Conservation (phyloP, 1,140 invertebrate genomes). For the Bombus breviceps region DNA sequence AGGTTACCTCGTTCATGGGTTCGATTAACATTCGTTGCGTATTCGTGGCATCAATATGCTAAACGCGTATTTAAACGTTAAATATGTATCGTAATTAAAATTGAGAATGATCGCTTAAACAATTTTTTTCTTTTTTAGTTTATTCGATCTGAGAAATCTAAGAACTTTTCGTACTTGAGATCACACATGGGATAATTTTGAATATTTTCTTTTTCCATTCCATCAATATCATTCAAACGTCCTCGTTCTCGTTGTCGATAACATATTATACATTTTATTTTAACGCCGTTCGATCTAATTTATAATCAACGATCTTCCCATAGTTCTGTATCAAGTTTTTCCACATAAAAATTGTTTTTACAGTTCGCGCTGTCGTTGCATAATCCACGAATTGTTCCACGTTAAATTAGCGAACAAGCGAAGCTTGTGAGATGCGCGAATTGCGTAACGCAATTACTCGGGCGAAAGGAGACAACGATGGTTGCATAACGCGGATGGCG, state of each 20-base stretch:
- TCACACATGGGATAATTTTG: not conserved
- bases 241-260: not conserved
- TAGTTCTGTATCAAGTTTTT: not conserved
- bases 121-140: not conserved
- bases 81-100: not conserved
- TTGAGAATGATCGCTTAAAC: not conserved
- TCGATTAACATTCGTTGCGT: not conserved
- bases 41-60: not conserved
- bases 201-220: not conserved
- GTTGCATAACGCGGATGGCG: slow-evolving; percentile 24
- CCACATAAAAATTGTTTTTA: not conserved
- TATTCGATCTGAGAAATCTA: not conserved
- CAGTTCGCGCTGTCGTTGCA: not conserved
- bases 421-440: slow-evolving; percentile 15
- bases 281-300: not conserved
- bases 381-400: not conserved
- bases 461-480: slow-evolving; percentile 4
- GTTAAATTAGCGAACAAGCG: slow-evolving; percentile 17
- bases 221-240: not conserved
- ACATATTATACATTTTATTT: not conserved
- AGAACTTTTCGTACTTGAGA: not conserved
- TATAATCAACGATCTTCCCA: not conserved
- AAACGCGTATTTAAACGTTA: not conserved
- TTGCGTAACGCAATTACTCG: slow-evolving; percentile 47
- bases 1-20: not conserved